Evolutionary conservation across 1,140 invertebrate genomes (phyloP).

Genomic region (Probaryconus sp.): DNA sequence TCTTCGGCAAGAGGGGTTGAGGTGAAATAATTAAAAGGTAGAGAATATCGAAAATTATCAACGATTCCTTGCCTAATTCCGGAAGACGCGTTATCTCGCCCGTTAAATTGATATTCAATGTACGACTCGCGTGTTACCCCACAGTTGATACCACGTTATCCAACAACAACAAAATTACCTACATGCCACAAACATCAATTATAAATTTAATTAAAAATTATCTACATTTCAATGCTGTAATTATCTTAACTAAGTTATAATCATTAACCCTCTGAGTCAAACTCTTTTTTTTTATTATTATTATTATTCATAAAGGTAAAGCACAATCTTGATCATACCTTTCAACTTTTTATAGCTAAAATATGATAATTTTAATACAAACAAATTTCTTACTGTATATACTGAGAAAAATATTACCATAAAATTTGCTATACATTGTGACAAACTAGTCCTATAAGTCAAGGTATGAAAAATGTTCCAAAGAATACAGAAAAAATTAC

Average conservation of each 20-base stretch:
- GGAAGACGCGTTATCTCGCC: conserved; percentile 44
- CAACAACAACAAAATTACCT: conserved; percentile 48
- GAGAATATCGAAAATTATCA: conserved; percentile 70
- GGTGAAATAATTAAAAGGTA: conserved; percentile 73
- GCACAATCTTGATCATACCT: too few relatives aligned
- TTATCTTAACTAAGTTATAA: conserved; percentile 38
- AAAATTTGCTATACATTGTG: too few relatives aligned
- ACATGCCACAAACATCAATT: conserved; percentile 40
- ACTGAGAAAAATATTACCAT: too few relatives aligned
- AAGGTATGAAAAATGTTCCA: too few relatives aligned
- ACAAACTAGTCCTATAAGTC: too few relatives aligned
- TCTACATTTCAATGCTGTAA: conserved; percentile 30
- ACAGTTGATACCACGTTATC: conserved; percentile 52
- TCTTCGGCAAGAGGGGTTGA: conserved; percentile 68
- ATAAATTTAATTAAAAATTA: conserved; percentile 57
- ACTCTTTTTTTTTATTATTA: too few relatives aligned
- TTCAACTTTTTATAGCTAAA: too few relatives aligned
- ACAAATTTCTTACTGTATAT: too few relatives aligned
- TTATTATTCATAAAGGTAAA: too few relatives aligned
- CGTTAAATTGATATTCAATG: conserved; percentile 59
- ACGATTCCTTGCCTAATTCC: conserved; percentile 57
- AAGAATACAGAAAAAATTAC: too few relatives aligned
- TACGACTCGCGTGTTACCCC: conserved; percentile 48
- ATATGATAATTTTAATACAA: too few relatives aligned
- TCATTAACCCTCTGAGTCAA: too few relatives aligned